Conservation (phyloP, 2,113 vertebrate genomes). For the Daphoenositta chrysoptera region DNA sequence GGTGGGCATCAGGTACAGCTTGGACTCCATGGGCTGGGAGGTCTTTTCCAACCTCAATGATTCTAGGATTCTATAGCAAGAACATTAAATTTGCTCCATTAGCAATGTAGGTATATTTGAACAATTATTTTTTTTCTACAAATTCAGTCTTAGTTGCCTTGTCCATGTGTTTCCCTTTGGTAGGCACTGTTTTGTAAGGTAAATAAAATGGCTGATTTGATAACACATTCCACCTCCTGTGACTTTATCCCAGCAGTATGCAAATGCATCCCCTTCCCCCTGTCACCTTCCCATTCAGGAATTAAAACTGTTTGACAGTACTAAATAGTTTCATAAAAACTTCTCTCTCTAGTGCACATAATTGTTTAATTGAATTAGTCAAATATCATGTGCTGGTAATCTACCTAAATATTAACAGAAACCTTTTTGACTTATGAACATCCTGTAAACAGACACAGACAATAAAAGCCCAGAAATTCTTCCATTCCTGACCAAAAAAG, state of each 20-base stretch:
- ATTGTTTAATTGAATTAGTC: not conserved
- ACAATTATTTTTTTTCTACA: not conserved
- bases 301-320: not conserved
- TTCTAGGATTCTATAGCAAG: not conserved
- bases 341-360: not conserved
- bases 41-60: not conserved
- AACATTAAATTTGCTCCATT: not conserved
- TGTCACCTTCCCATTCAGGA: not conserved
- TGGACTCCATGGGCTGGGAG: not conserved
- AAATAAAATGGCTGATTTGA: not conserved
- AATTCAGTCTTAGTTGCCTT: not conserved
- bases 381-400: not conserved
- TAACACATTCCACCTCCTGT: not conserved
- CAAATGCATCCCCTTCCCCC: not conserved
- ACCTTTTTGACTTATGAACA: not conserved
- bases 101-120: not conserved
- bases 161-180: rapidly evolving
- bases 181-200: not conserved
- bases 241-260: not conserved
- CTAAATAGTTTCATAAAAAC: not conserved
- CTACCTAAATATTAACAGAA: not conserved
- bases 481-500: not conserved
- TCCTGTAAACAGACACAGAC: not conserved
- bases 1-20: rapidly evolving
- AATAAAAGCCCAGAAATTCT: not conserved